Base-by-base conservation (phyloP, 2,113 vertebrate species). In the Pipa parva region DNA sequence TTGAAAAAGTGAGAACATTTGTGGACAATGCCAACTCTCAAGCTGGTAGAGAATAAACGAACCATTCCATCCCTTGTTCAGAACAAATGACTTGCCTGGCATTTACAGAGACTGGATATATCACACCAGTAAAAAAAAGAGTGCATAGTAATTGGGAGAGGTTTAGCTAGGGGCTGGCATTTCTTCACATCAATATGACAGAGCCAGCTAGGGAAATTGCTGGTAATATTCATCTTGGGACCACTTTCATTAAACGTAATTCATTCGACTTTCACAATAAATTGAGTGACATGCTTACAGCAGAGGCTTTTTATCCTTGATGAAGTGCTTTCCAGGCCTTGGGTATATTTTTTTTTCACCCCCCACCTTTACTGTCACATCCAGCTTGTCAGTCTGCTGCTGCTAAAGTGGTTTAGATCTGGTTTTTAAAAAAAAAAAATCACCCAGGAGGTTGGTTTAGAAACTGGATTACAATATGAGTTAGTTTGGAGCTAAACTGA, bases 221-320 rank as follows among this genome's bases (percentile, higher is more conserved):
- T 81, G 81, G 83, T 89, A 90, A 90, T 89, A 88, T 90, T 90
- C 90, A 88, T 90, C 88, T 83, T 80, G 89, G 88, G 86, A 89
- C 85, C 83, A 85, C 84, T 90, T 90, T 88, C 87, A 90, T 90
- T 90, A 89, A 87, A 87, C 77, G 83, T 89, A 89, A 90, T 90
- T 90, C 85, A 89, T 90, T 89, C 87, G 87, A 89, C 89, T 90
- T 91, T 91, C 87, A 85, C 85, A 85, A 88, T 90, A 86, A 90
- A 91, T 89, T 89, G 87, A 91, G 87, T 88, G 90, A 88, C 89
- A 90, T 85, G 84, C 84, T 87, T 80, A 84, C 77, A 81, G 83
- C 82, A 81, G 79, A 90, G 80, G 86, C 84, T 85, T 87, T 90
- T 91, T 89, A 88, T 89, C 82, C 79, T 85, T 90, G 89, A 89